These are phyloP conservation scores for Dicyema japonicum DNA, from an alignment of 1,140 invertebrate species.

Conservation along the genomic window DNA sequence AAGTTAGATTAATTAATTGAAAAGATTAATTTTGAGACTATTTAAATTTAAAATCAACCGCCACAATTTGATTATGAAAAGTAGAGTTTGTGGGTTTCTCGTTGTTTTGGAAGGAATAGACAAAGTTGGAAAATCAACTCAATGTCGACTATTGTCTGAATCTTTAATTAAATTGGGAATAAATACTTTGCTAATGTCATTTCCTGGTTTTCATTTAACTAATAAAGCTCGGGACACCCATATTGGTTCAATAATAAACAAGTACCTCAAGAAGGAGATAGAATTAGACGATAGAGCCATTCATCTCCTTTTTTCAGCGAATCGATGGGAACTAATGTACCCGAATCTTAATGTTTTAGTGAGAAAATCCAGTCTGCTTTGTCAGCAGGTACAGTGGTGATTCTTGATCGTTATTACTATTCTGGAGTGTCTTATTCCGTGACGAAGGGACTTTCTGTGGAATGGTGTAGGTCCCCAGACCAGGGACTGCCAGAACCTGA, in stretches of 20 bases:
- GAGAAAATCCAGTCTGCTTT: constrained; percentile 19
- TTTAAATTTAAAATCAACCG: too few relatives aligned
- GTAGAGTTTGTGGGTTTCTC: too few relatives aligned
- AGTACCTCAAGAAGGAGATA: constrained; percentile 32
- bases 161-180: not conserved
- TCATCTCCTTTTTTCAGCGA: constrained; percentile 60
- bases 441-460: constrained; percentile 26
- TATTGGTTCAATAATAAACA: constrained; percentile 45
- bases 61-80: too few relatives aligned
- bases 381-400: constrained; percentile 33
- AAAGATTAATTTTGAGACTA: too few relatives aligned
- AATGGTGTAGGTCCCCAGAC: constrained; percentile 54
- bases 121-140: constrained; percentile 28
- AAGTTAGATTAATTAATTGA: too few relatives aligned
- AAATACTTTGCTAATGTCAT: not conserved
- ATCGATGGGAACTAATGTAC: constrained; percentile 85
- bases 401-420: constrained; percentile 58
- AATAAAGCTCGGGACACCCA: constrained; percentile 38
- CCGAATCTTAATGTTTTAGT: too few relatives aligned
- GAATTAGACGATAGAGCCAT: constrained; percentile 43
- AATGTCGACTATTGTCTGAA: not conserved
- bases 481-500: constrained; percentile 50
- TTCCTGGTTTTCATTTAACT: too few relatives aligned
- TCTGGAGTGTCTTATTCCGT: constrained; percentile 51
- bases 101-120: not conserved